Conservation (phyloP, 2,888 invertebrate species). For the Idaea dimidiata region DNA sequence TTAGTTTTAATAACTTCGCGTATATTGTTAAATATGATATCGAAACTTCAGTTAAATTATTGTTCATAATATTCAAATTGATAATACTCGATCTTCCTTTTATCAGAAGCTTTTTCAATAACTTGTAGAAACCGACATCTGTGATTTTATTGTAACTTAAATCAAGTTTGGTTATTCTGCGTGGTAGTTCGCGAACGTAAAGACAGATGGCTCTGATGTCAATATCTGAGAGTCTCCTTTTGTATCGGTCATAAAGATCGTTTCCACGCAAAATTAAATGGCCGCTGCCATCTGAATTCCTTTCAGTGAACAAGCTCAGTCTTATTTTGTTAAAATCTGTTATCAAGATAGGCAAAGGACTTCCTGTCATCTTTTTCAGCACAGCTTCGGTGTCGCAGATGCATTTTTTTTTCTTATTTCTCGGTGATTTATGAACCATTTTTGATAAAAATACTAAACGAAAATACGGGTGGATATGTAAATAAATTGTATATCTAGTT, state of each 20-base stretch:
- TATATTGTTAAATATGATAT: conserved; percentile 56
- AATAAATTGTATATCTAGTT: background rate
- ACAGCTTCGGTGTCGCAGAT: conserved; percentile 50
- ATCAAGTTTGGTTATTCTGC: conserved; percentile 72
- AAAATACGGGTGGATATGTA: background rate
- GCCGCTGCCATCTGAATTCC: conserved; percentile 78
- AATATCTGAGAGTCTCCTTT: conserved; percentile 62
- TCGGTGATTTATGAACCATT: conserved; percentile 16
- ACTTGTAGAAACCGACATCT: conserved; percentile 67
- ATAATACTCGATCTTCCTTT: conserved; percentile 69
- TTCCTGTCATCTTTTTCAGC: conserved; percentile 49
- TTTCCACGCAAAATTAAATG: conserved; percentile 75
- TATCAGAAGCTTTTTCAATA: conserved; percentile 63
- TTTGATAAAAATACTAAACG: background rate
- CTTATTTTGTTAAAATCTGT: conserved; percentile 54
- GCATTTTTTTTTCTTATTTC: conserved; percentile 40
- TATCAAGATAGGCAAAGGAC: conserved; percentile 32
- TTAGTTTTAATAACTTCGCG: conserved; percentile 62
- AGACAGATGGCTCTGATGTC: conserved; percentile 75
- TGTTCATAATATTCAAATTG: conserved; percentile 80
- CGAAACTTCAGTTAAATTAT: conserved; percentile 71
- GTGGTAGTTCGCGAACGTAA: conserved; percentile 65
- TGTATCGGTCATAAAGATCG: conserved; percentile 67
- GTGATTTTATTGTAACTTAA: conserved; percentile 81
- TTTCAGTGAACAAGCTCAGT: conserved; percentile 67